Evolutionary conservation across 92 coral and sea anemone genomes (phyloP), one percentile per base, ranked within the genome.

Genomic region (Umimayanthus chanpuru): DNA sequence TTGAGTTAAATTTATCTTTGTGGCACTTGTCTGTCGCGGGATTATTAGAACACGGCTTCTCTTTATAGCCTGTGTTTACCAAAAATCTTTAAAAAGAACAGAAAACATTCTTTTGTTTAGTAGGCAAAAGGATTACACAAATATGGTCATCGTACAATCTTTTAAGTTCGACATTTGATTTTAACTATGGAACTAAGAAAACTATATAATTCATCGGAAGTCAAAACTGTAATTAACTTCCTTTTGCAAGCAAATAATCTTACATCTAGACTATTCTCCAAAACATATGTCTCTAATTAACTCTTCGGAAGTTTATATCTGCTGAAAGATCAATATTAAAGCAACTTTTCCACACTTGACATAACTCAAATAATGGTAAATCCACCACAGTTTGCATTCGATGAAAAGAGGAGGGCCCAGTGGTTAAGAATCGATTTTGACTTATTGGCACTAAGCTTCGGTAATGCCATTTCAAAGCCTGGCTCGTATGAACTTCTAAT

Each of bases 251-350:
- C 78, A 68, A 83, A 44, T 83, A 70, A 83, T 70, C 40, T 29
- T 65, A 80, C 71, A 23, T 53, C 84, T 56, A 80, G 71, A 80
- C 47, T 68, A 15, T 83, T 43, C 77, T 70, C 50, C 39, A 28
- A 71, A 68, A 83, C 87, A 83, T 44, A 71, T 83, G 87, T 83
- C 66, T 83, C 61, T 53, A 83, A 83, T 83, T 83, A 83, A 68
- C 77, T 68, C 21, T 70, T 83, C 87, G 87, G 87, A 83, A 83
- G 87, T 83, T 83, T 83, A 83, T 68, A 83, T 32, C 67, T 28
- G 78, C 58, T 47, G 61, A 43, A 26, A 68, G 64, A 70, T 30
- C 41, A 83, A 68, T 28, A 67, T 53, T 47, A 71, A 44, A 71
- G 64, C 68, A n/a, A 44, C 56, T 6, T 67, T 70, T 68, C 67